phyloP scores from a whole-genome alignment of 2,113 vertebrate genomes.

The Actinemys pallida region DNA sequence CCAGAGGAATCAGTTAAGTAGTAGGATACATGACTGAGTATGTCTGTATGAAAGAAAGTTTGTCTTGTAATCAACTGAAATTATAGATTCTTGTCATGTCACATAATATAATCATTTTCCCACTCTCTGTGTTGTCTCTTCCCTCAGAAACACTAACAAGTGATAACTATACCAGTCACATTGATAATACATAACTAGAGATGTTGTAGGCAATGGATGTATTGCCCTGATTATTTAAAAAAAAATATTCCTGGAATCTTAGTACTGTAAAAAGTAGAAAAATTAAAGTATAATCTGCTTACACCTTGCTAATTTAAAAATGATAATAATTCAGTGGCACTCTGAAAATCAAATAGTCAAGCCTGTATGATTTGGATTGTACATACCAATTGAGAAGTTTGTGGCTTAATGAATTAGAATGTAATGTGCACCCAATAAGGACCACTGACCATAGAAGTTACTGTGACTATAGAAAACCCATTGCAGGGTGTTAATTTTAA shows the following conservation, averaged over 20 bases:
- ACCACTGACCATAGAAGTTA: fast-evolving
- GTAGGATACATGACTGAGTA: neutral
- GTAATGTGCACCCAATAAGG: fast-evolving
- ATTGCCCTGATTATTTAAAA: neutral
- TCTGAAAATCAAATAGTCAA: neutral
- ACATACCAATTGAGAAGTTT: fast-evolving
- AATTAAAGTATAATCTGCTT: neutral
- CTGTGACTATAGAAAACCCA: neutral
- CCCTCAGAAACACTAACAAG: constrained; percentile 34
- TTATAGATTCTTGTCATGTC: neutral
- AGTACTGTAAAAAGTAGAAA: neutral
- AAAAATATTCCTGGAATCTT: neutral
- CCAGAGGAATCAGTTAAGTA: neutral
- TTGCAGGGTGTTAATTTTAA: fast-evolving
- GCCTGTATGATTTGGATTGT: neutral
- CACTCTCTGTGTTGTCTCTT: constrained; percentile 24
- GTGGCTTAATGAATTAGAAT: fast-evolving
- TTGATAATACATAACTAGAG: constrained; percentile 2
- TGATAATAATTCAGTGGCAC: neutral
- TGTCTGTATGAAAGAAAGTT: constrained; percentile 15
- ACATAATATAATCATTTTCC: constrained; percentile 23
- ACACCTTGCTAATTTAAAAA: neutral
- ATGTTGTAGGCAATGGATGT: neutral
- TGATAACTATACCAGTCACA: neutral
- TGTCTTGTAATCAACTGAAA: constrained; percentile 8